Percentiles rank a stretch among this genome's conserved stretches.
Evolutionary conservation across 2,888 invertebrate species (phyloP).

Genomic region (Orthosia incerta): DNA sequence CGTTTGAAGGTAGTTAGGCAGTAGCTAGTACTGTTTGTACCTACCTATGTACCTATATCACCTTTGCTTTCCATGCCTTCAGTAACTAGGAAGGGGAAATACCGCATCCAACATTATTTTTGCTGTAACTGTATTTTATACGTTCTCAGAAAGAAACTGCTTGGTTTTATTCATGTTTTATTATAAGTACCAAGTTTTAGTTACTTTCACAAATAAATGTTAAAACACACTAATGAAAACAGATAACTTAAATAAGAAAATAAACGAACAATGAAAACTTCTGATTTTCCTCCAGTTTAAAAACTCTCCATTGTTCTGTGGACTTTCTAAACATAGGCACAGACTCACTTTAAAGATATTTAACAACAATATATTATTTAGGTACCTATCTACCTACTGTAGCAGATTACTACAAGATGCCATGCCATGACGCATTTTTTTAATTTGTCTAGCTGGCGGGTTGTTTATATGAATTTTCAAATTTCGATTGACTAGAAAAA

Average conservation of each 20-base stretch:
- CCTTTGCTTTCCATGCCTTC: conserved; percentile 17
- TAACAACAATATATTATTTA: not conserved
- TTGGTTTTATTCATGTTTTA: conserved; percentile 6
- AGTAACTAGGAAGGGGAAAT: conserved; percentile 3
- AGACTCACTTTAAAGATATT: not conserved
- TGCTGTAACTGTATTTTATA: not conserved
- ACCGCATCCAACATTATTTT: not conserved
- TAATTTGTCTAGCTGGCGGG: too few relatives aligned
- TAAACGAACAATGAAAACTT: conserved; percentile 11
- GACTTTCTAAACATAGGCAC: not conserved
- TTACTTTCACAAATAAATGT: not conserved
- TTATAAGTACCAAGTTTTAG: not conserved
- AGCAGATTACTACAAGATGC: too few relatives aligned
- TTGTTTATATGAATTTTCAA: too few relatives aligned
- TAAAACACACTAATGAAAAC: not conserved
- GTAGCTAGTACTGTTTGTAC: not conserved
- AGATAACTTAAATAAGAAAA: not conserved
- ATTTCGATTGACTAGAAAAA: too few relatives aligned
- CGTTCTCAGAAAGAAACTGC: not conserved
- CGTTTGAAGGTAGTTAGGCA: conserved; percentile 19
- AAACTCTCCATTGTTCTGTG: conserved; percentile 16
- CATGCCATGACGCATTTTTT: too few relatives aligned
- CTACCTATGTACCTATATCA: not conserved
- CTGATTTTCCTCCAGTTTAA: not conserved
- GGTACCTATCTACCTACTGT: not conserved